A percentile compares a stretch with the other conserved stretches of the same genome.
These are phyloP conservation scores for Torymus aiolomorphi DNA, from an alignment of 2,888 invertebrate genomes.

Conservation along the genomic window DNA sequence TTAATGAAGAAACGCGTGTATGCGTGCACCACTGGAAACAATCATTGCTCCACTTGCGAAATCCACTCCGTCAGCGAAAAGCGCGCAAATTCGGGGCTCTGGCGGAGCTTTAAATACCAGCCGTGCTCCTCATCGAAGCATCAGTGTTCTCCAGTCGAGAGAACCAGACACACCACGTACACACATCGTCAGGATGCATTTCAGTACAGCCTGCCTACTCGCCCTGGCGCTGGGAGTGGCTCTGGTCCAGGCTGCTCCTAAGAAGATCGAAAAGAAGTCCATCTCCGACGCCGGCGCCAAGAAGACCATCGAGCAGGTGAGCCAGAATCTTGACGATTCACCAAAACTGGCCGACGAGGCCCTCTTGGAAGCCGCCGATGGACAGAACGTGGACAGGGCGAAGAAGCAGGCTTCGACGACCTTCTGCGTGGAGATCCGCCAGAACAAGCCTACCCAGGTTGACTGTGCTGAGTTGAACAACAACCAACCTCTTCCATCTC, in stretches of 20 bases:
- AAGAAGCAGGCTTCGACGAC: constrained; percentile 53
- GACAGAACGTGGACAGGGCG: constrained; percentile 39
- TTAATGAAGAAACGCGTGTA: not conserved
- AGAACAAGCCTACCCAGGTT: constrained; percentile 50
- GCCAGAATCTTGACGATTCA: constrained; percentile 37
- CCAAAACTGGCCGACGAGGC: constrained; percentile 24
- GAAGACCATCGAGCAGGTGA: constrained; percentile 26
- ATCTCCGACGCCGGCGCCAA: constrained; percentile 10
- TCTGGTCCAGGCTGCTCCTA: constrained; percentile 24
- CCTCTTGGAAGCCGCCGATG: constrained; percentile 21
- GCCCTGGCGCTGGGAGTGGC: not conserved
- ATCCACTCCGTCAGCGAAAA: constrained; percentile 29
- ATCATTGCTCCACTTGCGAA: constrained; percentile 26
- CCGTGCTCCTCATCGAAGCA: not conserved
- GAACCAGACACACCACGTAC: not conserved
- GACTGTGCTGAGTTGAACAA: constrained; percentile 47
- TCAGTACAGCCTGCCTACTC: too few species aligned
- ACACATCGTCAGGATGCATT: not conserved
- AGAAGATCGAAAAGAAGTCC: constrained; percentile 51
- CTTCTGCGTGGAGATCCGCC: constrained; percentile 52
- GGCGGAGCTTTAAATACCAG: constrained; percentile 32
- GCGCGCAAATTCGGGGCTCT: not conserved
- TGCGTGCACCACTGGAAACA: not conserved
- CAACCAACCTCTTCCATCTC: not conserved
- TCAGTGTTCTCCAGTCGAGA: constrained; percentile 34